phyloP scores from a whole-genome alignment of 2,797 vertebrate species.

The Podargus strigoides region DNA sequence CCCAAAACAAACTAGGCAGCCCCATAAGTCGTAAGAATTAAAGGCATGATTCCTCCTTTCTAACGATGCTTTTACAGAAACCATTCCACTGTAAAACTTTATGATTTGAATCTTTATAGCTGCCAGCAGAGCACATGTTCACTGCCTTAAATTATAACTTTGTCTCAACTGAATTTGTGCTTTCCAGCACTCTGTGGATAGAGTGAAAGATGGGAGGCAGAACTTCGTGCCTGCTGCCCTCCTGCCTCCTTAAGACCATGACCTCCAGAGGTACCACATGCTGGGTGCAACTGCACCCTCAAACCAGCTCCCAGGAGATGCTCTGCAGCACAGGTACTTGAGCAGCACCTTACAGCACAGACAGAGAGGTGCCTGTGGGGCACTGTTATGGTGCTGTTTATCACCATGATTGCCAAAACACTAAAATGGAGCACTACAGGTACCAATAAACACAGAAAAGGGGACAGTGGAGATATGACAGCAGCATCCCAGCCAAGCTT shows the following conservation, averaged over 20 bases:
- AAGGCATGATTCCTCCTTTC: conserved; percentile 78
- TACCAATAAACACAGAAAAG: conserved; percentile 5
- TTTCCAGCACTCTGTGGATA: conserved; percentile 61
- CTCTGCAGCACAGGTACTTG: neutral
- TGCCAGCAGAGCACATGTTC: conserved; percentile 81
- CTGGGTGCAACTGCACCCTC: neutral
- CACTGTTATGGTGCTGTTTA: neutral
- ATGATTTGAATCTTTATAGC: conserved; percentile 84
- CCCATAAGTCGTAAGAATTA: conserved; percentile 79
- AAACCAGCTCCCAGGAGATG: neutral
- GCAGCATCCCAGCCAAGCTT: neutral
- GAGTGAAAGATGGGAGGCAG: conserved; percentile 32
- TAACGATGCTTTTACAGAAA: conserved; percentile 82
- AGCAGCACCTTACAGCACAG: neutral
- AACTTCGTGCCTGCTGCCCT: neutral
- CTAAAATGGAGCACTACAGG: neutral
- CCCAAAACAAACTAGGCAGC: conserved; percentile 74
- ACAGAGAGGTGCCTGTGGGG: neutral
- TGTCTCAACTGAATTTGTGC: conserved; percentile 73
- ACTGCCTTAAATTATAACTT: conserved; percentile 81
- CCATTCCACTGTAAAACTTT: conserved; percentile 84
- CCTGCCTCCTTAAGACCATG: neutral
- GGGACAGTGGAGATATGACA: neutral
- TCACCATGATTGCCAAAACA: neutral
- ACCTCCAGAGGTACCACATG: neutral